Conservation (phyloP, 2,113 vertebrate genomes). For the Osmerus eperlanus region DNA sequence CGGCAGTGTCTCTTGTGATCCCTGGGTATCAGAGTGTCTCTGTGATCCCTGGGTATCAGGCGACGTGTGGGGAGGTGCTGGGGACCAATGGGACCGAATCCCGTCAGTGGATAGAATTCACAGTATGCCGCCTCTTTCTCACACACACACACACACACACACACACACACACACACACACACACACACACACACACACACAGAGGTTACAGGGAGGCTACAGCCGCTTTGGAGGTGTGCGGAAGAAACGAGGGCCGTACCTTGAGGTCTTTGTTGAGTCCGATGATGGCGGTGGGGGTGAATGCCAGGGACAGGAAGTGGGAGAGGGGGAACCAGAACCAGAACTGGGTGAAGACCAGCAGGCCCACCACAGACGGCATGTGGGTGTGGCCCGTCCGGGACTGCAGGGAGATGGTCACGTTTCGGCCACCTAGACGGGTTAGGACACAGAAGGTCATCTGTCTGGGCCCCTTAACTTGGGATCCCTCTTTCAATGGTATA, state of each 20-base stretch:
- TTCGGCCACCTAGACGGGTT: slow-evolving; percentile 83
- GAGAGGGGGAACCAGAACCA: slow-evolving; percentile 99
- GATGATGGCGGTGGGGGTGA: slow-evolving; percentile 97
- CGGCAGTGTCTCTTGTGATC: slow-evolving; percentile 34
- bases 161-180: not conserved
- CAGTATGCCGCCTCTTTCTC: not conserved
- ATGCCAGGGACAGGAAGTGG: slow-evolving; percentile 93
- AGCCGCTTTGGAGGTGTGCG: not conserved
- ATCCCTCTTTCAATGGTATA: too few species aligned
- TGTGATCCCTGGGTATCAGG: slow-evolving; percentile 29
- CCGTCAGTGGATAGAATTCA: not conserved
- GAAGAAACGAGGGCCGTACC: slow-evolving; percentile 65
- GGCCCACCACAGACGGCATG: slow-evolving; percentile 96
- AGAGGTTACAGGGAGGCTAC: not conserved
- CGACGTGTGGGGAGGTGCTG: not conserved
- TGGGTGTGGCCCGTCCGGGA: slow-evolving; percentile 97
- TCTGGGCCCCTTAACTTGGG: not conserved
- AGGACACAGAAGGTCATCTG: not conserved
- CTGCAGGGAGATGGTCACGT: slow-evolving; percentile 96
- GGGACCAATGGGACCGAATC: not conserved
- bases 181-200: too few species aligned
- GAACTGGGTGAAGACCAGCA: slow-evolving; percentile 98
- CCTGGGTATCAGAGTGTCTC: slow-evolving; percentile 29
- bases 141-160: not conserved
- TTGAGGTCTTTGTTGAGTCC: slow-evolving; percentile 99